Conservation (phyloP, 2,113 vertebrate genomes). For the Pterocles gutturalis region DNA sequence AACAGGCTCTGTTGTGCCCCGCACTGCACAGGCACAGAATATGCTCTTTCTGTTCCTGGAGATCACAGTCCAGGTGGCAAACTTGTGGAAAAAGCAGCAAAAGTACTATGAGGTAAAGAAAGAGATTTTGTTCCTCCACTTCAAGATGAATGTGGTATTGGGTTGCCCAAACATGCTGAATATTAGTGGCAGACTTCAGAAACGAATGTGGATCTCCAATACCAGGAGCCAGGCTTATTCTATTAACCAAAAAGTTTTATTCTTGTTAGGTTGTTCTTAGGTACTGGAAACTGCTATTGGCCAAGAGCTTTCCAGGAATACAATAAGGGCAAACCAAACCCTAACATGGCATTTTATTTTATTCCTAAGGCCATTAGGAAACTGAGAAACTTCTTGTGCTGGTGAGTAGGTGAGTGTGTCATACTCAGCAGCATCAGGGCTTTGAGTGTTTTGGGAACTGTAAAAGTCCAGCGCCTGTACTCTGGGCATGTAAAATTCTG, state of each 20-base stretch:
- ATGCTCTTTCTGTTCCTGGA: neutral
- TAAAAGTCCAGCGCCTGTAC: neutral
- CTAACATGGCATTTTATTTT: neutral
- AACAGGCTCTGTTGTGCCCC: neutral
- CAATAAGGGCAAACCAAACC: neutral
- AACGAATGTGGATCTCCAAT: neutral
- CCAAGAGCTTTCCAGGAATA: neutral
- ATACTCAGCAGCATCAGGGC: rapidly evolving
- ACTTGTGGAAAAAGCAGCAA: neutral
- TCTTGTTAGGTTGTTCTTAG: neutral
- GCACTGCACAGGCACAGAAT: neutral
- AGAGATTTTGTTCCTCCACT: neutral
- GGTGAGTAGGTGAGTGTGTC: neutral
- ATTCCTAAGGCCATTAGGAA: neutral
- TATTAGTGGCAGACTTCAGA: neutral
- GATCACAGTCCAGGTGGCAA: neutral
- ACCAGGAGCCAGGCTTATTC: neutral
- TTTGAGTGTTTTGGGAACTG: neutral
- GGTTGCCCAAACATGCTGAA: neutral
- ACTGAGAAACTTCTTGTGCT: neutral
- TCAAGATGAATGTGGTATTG: neutral
- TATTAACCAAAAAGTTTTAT: neutral
- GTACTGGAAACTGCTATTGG: neutral
- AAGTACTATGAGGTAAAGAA: neutral
- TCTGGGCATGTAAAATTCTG: neutral